These are phyloP conservation scores for Tangara arthus DNA, from an alignment of 2,797 vertebrate genomes.

Conservation along the genomic window DNA sequence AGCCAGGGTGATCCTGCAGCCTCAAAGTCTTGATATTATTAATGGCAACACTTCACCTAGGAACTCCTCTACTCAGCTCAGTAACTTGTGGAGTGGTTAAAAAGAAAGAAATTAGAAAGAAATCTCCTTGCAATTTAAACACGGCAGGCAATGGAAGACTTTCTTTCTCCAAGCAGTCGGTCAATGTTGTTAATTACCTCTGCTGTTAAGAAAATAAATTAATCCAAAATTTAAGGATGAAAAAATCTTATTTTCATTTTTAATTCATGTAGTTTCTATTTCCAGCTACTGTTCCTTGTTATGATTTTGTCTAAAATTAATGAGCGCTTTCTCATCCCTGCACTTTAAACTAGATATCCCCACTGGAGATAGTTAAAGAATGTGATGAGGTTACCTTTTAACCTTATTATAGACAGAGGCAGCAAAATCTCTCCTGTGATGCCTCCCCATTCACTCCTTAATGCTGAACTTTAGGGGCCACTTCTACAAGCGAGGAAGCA, in stretches of 20 bases:
- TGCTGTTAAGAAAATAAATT: neutral
- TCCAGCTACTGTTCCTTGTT: neutral
- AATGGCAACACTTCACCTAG: neutral
- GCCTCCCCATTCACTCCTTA: neutral
- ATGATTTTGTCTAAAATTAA: neutral
- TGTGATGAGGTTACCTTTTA: constrained; percentile 9
- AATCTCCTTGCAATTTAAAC: neutral
- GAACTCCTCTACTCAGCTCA: neutral
- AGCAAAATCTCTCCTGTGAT: neutral
- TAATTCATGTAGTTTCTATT: neutral
- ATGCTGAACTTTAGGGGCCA: neutral
- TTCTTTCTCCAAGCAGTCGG: neutral
- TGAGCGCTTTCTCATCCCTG: neutral
- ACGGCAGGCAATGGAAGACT: neutral
- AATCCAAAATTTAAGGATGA: neutral
- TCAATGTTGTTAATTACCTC: neutral
- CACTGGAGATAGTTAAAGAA: neutral
- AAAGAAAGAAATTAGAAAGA: neutral
- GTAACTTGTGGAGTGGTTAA: neutral
- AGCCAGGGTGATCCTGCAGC: neutral
- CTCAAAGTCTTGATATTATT: neutral
- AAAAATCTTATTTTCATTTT: neutral
- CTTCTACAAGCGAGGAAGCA: neutral
- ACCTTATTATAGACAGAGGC: constrained; percentile 16
- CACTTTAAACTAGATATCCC: neutral